Conservation (phyloP, 1,140 invertebrate species). For the Melitaea cinxia region DNA sequence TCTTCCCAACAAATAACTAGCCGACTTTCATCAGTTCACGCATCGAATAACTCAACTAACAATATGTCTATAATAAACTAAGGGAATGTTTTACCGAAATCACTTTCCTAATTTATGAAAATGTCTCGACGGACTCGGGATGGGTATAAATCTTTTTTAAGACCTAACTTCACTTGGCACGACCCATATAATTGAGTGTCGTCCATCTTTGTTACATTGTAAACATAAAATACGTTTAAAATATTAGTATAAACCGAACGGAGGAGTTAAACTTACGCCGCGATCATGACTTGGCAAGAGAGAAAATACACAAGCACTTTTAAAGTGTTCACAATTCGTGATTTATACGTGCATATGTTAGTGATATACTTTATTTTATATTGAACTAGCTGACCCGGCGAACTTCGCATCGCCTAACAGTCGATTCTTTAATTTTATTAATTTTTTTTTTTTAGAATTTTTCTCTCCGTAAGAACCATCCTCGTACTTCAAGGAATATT, state of each 20-base stretch:
- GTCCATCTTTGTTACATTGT: conserved; percentile 2
- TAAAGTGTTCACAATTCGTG: no score
- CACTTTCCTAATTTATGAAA: conserved; percentile 53
- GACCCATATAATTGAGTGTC: conserved; percentile 16
- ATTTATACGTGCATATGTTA: no score
- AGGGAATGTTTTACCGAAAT: conserved; percentile 43
- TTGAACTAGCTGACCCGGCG: no score
- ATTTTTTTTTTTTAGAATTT: no score
- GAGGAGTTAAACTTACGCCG: no score
- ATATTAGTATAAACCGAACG: not conserved
- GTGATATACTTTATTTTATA: no score
- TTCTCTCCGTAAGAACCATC: no score
- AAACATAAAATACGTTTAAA: conserved; percentile 9
- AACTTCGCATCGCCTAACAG: no score
- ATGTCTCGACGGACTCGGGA: conserved; percentile 31
- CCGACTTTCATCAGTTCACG: conserved; percentile 27
- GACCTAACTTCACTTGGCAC: conserved; percentile 25
- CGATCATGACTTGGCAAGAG: no score
- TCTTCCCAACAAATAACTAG: conserved; percentile 49
- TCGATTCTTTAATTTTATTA: no score
- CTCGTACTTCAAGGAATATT: no score
- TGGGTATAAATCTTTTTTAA: conserved; percentile 29
- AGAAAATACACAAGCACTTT: no score
- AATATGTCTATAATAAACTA: conserved; percentile 48
- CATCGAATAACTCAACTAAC: conserved; percentile 42